A percentile compares a stretch with the other conserved stretches of the same genome.
These are phyloP conservation scores for Vultur gryphus DNA, from an alignment of 2,797 vertebrate species.

Conservation along the genomic window DNA sequence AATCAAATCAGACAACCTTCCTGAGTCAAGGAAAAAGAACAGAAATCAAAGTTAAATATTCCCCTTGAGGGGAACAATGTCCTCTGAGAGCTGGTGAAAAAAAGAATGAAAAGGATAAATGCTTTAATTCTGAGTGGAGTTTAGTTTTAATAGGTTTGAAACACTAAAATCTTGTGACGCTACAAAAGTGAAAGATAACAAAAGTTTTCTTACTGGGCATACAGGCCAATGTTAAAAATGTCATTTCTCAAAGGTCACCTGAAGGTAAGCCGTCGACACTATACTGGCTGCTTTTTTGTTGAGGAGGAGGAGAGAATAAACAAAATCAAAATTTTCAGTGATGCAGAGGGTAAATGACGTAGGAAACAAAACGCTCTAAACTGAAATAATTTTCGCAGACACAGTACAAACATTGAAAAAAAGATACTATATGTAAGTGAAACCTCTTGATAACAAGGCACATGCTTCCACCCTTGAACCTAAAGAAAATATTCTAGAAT, in stretches of 20 bases:
- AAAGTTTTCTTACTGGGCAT: not conserved
- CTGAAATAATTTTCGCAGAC: not conserved
- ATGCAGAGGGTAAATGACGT: not conserved
- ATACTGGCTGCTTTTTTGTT: not conserved
- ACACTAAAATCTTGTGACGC: not conserved
- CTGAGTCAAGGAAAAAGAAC: not conserved
- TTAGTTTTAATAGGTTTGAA: not conserved
- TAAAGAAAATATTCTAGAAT: not conserved
- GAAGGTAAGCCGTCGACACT: not conserved
- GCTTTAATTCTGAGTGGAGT: not conserved
- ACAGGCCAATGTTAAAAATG: not conserved
- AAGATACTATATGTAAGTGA: not conserved
- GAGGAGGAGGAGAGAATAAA: not conserved
- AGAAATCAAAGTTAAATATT: not conserved
- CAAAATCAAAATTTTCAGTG: not conserved
- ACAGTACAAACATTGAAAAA: not conserved
- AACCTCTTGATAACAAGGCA: not conserved
- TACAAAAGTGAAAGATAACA: not conserved
- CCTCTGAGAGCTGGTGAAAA: not conserved
- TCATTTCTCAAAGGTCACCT: not conserved
- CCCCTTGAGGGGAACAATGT: not conserved
- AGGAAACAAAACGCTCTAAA: not conserved
- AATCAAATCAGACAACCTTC: not conserved
- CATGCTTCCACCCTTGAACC: not conserved
- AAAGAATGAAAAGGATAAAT: not conserved